These are phyloP conservation scores for Stictocephala bisonia DNA, from an alignment of 2,888 invertebrate genomes.

Conservation along the genomic window DNA sequence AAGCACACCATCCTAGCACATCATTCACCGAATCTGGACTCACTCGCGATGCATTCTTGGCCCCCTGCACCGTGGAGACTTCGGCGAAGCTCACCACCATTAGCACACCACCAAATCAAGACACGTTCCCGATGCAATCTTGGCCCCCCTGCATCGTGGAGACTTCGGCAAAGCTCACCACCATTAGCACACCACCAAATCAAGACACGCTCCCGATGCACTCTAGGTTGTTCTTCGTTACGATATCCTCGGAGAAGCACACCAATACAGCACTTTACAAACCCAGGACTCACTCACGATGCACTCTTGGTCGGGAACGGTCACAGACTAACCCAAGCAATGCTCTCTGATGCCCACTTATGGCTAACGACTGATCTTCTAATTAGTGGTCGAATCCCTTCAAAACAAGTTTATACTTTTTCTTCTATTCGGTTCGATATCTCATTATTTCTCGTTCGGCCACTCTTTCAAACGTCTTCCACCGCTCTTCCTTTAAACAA, in stretches of 20 bases:
- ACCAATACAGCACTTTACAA: background rate
- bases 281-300: background rate
- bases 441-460: slow-evolving; percentile 48
- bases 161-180: background rate
- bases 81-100: background rate
- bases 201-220: background rate
- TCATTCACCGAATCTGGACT: too few relatives aligned
- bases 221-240: background rate
- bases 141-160: background rate
- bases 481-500: slow-evolving; percentile 22
- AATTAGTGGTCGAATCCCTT: slow-evolving; percentile 56
- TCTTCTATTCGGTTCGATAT: slow-evolving; percentile 54
- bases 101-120: too few relatives aligned
- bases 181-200: background rate
- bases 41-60: too few relatives aligned
- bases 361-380: slow-evolving; percentile 55
- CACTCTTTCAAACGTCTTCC: background rate
- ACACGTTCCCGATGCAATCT: background rate
- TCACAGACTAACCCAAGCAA: slow-evolving; percentile 47
- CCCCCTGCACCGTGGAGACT: too few relatives aligned
- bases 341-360: slow-evolving; percentile 51
- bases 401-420: slow-evolving; percentile 55
- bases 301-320: slow-evolving; percentile 3
- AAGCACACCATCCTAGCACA: too few relatives aligned
- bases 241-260: background rate